Evolutionary conservation across 2,113 vertebrate species (phyloP), one percentile per base, ranked within the genome.

Genomic region (Illadopsis cleaveri): DNA sequence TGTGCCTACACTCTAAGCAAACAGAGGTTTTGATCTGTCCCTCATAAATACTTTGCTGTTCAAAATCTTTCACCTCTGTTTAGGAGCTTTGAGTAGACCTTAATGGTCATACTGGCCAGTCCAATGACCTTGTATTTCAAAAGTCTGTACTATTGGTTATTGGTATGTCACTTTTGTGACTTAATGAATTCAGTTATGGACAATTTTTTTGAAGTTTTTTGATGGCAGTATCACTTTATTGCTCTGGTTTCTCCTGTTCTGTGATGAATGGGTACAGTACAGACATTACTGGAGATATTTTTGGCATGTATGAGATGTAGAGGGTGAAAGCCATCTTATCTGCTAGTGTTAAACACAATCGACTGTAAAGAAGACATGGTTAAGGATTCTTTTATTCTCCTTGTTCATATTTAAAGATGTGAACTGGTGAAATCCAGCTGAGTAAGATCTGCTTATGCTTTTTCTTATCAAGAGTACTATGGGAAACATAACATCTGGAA

Each of bases 401-500:
- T 71, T 83, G 33, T 12, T 90, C 18, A 4, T 51, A 27, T 56
- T 87, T 76, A 57, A 80, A 57, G 69, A 66, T 3, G 23, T 10
- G 30, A 9, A 45, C 25, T 58, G 27, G 58, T 77, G 51, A 57
- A 37, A 88, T 72, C 23, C 53, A 76, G 98, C 93, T 99, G 98
- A 21, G 94, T 97, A 68, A 98, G 98, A 86, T 98, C 98, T 47
- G 98, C 98, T 78, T 98, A 98, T 15, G 98, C 97, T 62, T 99
- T 99, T 93, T 98, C 98, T 94, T 98, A 99, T 96, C 98, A 99
- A 87, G 98, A 99, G 76, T 98, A 98, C 84, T 98, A 96, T 5
- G 98, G 98, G 42, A 98, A 99, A 89, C 98, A 98, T 98, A 77
- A 98, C 98, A 95, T 99, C 98, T 86, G 98, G 98, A 93, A 98